Conservation (phyloP, 1,140 invertebrate species). For the Hyposmocoma kahamanoa region DNA sequence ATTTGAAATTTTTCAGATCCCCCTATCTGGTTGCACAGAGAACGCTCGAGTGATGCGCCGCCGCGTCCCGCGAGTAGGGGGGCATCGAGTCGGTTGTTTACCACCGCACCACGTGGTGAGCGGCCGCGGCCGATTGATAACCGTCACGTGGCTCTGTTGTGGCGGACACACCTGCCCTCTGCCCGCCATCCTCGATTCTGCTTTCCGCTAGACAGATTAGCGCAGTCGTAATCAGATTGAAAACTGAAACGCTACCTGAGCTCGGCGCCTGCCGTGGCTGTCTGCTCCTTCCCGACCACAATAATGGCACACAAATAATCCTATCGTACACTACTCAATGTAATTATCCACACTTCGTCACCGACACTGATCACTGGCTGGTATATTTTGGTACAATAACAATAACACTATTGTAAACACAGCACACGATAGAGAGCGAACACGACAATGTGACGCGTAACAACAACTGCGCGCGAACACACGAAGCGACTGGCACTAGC, state of each 20-base stretch:
- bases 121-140: conserved; percentile 31
- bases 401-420: conserved; percentile 68
- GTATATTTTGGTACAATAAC: conserved; percentile 41
- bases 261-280: conserved; percentile 60
- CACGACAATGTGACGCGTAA: conserved; percentile 34
- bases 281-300: conserved; percentile 39
- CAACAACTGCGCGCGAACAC: conserved; percentile 53
- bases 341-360: conserved; percentile 28
- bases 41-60: conserved; percentile 4
- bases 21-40: neutral
- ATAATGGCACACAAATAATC: conserved; percentile 26
- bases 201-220: conserved; percentile 38
- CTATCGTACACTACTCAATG: conserved; percentile 12
- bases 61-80: conserved; percentile 35
- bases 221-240: conserved; percentile 51
- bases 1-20: too few species aligned
- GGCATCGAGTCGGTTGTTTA: conserved; percentile 52
- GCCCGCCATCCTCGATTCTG: neutral
- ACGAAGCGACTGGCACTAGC: conserved; percentile 51
- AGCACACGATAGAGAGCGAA: conserved; percentile 43
- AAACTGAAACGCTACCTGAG: conserved; percentile 64
- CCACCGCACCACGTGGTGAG: conserved; percentile 60
- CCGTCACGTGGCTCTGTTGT: conserved; percentile 44
- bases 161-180: conserved; percentile 31
- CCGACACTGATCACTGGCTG: conserved; percentile 42